Evolutionary conservation across 2,113 vertebrate species (phyloP).

Genomic region (Oreochromis aureus): DNA sequence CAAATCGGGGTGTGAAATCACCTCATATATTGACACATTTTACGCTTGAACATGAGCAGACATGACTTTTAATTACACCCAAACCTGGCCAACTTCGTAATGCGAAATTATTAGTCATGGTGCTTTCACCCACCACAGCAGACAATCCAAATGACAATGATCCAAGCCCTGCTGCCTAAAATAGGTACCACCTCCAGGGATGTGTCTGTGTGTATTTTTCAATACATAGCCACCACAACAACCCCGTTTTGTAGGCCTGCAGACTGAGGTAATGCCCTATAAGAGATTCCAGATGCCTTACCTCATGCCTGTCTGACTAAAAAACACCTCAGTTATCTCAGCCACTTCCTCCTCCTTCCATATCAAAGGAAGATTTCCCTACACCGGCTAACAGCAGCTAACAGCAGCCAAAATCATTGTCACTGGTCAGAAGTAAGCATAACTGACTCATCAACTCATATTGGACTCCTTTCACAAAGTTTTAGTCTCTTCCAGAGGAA

Average conservation of each 20-base stretch:
- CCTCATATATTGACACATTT: not conserved
- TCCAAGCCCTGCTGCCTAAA: slow-evolving; percentile 37
- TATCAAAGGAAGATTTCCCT: not conserved
- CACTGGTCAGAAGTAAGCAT: not conserved
- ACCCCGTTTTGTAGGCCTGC: not conserved
- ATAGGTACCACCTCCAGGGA: slow-evolving; percentile 46
- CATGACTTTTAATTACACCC: slow-evolving; percentile 22
- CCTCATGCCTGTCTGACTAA: slow-evolving; percentile 55
- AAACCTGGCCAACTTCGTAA: not conserved
- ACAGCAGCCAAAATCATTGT: not conserved
- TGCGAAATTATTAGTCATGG: slow-evolving; percentile 32
- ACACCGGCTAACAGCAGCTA: not conserved
- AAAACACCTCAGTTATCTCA: slow-evolving; percentile 62
- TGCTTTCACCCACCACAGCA: slow-evolving; percentile 30
- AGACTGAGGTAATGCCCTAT: slow-evolving; percentile 60
- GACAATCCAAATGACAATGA: slow-evolving; percentile 2
- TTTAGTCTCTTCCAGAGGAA: not conserved
- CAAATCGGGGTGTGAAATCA: slow-evolving; percentile 9
- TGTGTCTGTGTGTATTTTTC: not conserved
- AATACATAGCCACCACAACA: not conserved
- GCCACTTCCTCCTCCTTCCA: slow-evolving; percentile 63
- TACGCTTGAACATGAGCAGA: slow-evolving; percentile 31
- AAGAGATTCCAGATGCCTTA: slow-evolving; percentile 64
- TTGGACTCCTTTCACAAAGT: not conserved
- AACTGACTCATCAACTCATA: not conserved